phyloP scores from a whole-genome alignment of 2,797 vertebrate genomes.

The Danio kyathit region DNA sequence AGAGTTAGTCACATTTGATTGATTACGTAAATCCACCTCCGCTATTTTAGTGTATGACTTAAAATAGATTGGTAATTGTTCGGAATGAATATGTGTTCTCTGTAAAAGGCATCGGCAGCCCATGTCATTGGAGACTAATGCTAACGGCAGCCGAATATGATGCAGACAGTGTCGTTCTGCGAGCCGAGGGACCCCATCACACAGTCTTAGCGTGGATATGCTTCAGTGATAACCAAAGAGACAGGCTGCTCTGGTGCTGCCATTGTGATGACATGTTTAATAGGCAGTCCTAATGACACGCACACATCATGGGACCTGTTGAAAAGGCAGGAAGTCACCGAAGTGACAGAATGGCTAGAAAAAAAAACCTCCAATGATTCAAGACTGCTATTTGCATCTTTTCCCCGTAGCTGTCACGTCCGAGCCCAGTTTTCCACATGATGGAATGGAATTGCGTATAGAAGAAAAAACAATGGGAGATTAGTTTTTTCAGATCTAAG shows the following conservation, averaged over 20 bases:
- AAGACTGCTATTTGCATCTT: slow-evolving; percentile 57
- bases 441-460: slow-evolving; percentile 32
- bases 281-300: slow-evolving; percentile 22
- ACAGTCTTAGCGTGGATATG: slow-evolving; percentile 40
- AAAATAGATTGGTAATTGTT: slow-evolving; percentile 41
- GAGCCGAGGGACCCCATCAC: slow-evolving; percentile 49
- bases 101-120: slow-evolving; percentile 28
- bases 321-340: slow-evolving; percentile 38
- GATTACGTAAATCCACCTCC: background rate
- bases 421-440: slow-evolving; percentile 24
- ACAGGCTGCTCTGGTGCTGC: slow-evolving; percentile 21
- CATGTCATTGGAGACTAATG: slow-evolving; percentile 42
- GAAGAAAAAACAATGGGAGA: slow-evolving; percentile 24
- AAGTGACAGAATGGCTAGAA: slow-evolving; percentile 47
- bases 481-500: slow-evolving; percentile 21
- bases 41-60: background rate
- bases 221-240: slow-evolving; percentile 57
- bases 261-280: slow-evolving; percentile 44
- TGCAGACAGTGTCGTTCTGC: slow-evolving; percentile 47
- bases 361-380: slow-evolving; percentile 35
- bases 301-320: slow-evolving; percentile 15
- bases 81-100: background rate
- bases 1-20: slow-evolving; percentile 7
- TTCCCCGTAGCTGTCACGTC: slow-evolving; percentile 35
- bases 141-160: slow-evolving; percentile 46